These are phyloP conservation scores for Crenichthys baileyi DNA, from an alignment of 2,797 vertebrate genomes.

Conservation along the genomic window DNA sequence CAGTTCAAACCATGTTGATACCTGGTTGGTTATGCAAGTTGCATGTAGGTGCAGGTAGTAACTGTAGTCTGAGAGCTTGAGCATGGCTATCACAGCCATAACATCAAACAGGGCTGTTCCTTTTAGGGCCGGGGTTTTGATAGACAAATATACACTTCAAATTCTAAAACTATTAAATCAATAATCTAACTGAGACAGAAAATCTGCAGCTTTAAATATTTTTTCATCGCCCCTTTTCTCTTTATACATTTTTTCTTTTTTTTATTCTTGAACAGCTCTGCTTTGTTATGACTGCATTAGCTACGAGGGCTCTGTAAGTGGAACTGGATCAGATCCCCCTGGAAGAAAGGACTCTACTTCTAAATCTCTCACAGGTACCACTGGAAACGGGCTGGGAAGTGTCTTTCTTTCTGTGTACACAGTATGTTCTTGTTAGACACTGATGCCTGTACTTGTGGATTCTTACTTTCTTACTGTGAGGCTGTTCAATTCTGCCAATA, in stretches of 20 bases:
- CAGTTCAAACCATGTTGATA: conserved; percentile 51
- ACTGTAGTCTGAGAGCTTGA: conserved; percentile 54
- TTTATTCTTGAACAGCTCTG: conserved; percentile 83
- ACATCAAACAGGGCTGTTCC: conserved; percentile 82
- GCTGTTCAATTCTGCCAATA: not conserved
- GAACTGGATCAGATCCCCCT: conserved; percentile 84
- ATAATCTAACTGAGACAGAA: conserved; percentile 36
- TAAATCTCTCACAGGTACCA: conserved; percentile 93
- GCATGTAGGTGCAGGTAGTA: conserved; percentile 67
- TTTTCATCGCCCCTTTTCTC: conserved; percentile 62
- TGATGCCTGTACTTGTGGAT: conserved; percentile 26
- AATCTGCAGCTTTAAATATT: conserved; percentile 53
- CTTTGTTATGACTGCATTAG: conserved; percentile 89
- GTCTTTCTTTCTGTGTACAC: conserved; percentile 56
- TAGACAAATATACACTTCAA: conserved; percentile 40
- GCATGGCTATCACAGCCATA: conserved; percentile 79
- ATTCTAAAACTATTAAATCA: conserved; percentile 1
- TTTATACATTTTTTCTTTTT: conserved; percentile 59
- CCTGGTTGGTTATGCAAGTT: conserved; percentile 55
- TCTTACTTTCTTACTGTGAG: conserved; percentile 1
- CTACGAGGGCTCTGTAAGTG: conserved; percentile 81
- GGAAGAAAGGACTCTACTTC: conserved; percentile 91
- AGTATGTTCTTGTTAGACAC: conserved; percentile 38
- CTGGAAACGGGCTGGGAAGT: conserved; percentile 62
- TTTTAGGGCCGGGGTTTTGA: conserved; percentile 48